Conservation (phyloP, 2,113 vertebrate genomes). For the Engraulis encrasicolus region DNA sequence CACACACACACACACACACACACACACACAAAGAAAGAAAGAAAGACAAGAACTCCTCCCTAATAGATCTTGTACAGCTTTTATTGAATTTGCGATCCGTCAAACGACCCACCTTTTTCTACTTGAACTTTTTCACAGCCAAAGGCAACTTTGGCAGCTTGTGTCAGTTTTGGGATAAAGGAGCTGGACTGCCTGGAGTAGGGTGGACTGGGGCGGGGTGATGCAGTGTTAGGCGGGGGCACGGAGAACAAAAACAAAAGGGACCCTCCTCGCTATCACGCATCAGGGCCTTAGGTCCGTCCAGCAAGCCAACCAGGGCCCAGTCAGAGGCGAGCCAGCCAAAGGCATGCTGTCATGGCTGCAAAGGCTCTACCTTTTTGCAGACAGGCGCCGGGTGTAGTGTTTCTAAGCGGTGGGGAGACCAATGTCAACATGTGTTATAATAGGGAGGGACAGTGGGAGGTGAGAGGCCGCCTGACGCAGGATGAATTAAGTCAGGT, state of each 20-base stretch:
- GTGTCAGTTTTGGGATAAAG: slow-evolving; percentile 40
- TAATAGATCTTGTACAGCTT: slow-evolving; percentile 13
- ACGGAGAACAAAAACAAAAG: slow-evolving; percentile 17
- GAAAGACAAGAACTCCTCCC: not conserved
- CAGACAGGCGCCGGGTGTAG: slow-evolving; percentile 79
- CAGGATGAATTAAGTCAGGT: slow-evolving; percentile 27
- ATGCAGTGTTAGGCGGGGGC: not conserved
- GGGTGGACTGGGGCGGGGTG: too few relatives aligned
- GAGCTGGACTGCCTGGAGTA: not conserved
- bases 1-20: not conserved
- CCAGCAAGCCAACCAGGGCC: slow-evolving; percentile 76
- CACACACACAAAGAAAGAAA: not conserved
- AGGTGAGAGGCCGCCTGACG: slow-evolving; percentile 78
- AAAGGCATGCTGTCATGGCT: slow-evolving; percentile 92
- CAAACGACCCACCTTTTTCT: slow-evolving; percentile 41
- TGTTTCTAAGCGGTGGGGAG: slow-evolving; percentile 86
- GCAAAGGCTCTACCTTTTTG: slow-evolving; percentile 88
- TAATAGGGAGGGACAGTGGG: slow-evolving; percentile 89
- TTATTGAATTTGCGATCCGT: slow-evolving; percentile 49
- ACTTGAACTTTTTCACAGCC: slow-evolving; percentile 55
- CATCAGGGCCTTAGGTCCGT: slow-evolving; percentile 81
- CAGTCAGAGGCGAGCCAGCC: slow-evolving; percentile 85
- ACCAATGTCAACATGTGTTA: slow-evolving; percentile 91
- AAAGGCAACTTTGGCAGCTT: slow-evolving; percentile 45
- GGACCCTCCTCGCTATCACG: slow-evolving; percentile 72